phyloP scores from a whole-genome alignment of 2,888 invertebrate genomes.

The Melikaiella ostensackeni region DNA sequence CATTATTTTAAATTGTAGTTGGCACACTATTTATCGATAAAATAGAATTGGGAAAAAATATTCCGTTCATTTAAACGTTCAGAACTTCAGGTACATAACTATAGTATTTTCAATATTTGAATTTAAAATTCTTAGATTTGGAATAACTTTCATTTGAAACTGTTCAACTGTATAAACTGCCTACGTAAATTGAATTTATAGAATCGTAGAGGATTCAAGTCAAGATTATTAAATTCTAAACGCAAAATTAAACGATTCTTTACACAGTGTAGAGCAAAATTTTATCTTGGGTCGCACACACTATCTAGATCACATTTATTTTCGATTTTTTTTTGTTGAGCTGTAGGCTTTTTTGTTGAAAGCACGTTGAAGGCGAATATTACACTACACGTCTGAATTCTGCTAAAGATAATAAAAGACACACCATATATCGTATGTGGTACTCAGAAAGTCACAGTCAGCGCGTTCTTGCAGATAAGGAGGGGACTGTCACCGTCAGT shows the following conservation, averaged over 20 bases:
- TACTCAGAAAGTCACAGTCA: conserved; percentile 71
- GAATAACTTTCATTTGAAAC: too few species aligned
- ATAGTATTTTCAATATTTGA: too few species aligned
- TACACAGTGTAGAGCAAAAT: conserved; percentile 2
- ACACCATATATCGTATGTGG: conserved; percentile 64
- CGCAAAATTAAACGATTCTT: background rate
- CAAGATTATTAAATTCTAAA: background rate
- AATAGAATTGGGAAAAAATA: too few species aligned
- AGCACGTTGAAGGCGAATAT: conserved; percentile 17
- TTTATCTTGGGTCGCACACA: conserved; percentile 22
- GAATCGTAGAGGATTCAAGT: background rate
- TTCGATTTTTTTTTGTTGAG: conserved; percentile 13
- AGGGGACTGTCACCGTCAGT: conserved; percentile 31
- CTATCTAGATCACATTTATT: background rate
- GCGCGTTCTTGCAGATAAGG: conserved; percentile 64
- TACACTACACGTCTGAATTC: conserved; percentile 28
- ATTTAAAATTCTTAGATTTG: too few species aligned
- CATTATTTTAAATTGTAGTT: too few species aligned
- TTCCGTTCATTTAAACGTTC: too few species aligned
- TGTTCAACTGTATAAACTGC: too few species aligned
- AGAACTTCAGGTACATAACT: too few species aligned
- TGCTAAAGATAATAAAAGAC: conserved; percentile 56
- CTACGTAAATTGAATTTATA: too few species aligned
- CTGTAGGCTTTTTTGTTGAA: conserved; percentile 21
- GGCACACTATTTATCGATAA: too few species aligned